Conservation (phyloP, 2,888 invertebrate genomes). For the Thereva unica region DNA sequence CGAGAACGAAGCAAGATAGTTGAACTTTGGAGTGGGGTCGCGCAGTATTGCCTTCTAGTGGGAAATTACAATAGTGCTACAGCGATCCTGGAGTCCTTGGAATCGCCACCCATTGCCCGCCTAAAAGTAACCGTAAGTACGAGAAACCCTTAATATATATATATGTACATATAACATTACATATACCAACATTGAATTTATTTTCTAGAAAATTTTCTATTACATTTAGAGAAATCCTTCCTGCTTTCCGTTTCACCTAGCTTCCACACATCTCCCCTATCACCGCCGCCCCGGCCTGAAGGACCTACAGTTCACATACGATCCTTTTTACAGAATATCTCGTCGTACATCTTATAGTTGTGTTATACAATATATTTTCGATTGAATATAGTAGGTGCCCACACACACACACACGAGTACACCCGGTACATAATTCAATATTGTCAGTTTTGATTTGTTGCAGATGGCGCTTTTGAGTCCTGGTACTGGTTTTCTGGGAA, state of each 20-base stretch:
- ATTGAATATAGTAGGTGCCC: constrained; percentile 11
- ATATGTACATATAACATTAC: not conserved
- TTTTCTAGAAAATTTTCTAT: not conserved
- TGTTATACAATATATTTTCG: too few relatives aligned
- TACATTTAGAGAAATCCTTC: too few relatives aligned
- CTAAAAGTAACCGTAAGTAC: constrained; percentile 57
- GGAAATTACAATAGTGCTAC: constrained; percentile 59
- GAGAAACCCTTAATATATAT: constrained; percentile 3
- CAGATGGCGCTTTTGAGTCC: constrained; percentile 4
- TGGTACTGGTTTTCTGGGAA: not conserved
- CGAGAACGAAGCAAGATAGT: constrained; percentile 55
- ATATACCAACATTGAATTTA: not conserved
- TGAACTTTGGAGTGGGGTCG: constrained; percentile 58
- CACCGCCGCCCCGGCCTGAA: too few relatives aligned
- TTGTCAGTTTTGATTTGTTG: constrained; percentile 38
- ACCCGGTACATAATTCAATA: constrained; percentile 32
- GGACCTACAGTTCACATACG: too few relatives aligned
- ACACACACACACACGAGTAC: constrained; percentile 14
- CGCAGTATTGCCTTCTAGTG: constrained; percentile 57
- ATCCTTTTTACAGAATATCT: too few relatives aligned
- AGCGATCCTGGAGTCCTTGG: constrained; percentile 56
- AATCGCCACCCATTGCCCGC: constrained; percentile 57
- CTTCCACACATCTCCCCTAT: too few relatives aligned
- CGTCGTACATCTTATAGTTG: too few relatives aligned
- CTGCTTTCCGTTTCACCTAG: too few relatives aligned